Base-by-base conservation (phyloP, 1,140 invertebrate species). In the Phocides pigmalion region DNA sequence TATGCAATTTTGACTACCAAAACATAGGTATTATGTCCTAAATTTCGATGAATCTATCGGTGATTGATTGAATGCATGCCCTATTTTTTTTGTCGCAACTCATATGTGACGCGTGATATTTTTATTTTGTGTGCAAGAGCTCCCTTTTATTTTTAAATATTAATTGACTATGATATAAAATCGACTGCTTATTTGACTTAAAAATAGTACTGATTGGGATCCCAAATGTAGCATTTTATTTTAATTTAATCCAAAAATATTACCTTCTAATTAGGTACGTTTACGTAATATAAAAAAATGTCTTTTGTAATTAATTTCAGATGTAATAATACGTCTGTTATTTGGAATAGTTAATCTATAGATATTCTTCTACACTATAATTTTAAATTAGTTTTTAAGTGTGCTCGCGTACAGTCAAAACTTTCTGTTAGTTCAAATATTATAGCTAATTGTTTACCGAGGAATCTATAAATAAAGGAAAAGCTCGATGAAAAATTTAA, bases 401-500 rank as follows among this genome's bases (percentile, higher is more conserved):
- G 66, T 79, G 72, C 42, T 79, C 73, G 63, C 76, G 74, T 81
- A 77, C 70, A 70, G 69, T 77, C 62, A 75, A 73, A 76, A 74
- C 56, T 75, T 68, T 77, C 66, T 74, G 72, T 83, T 89, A 89
- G 84, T 82, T 81, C 63, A 89, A 89, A 87, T 89, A 86, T 89
- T 85, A 74, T 89, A 87, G 84, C 68, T 35, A 82, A 89, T 86
- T 87, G 85, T 72, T 82, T 78, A 67, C 71, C 72, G 72, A 50
- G 47, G 72, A 70, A 70, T 70, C 64, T 77, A 73, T 69, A 63
- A 71, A 70, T 68, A 51, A 50, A 59, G 42, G 42, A 59, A 32
- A 44, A 28, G 53, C 9, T 4, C 37, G 6, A 41, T 41, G 37
- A 11, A 15, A 41, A 41, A 14, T 1, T 14, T 50, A 32, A 22